Percentiles rank a stretch among this genome's conserved stretches.
phyloP scores from a whole-genome alignment of 2,113 vertebrate genomes.

The Mus pahari region DNA sequence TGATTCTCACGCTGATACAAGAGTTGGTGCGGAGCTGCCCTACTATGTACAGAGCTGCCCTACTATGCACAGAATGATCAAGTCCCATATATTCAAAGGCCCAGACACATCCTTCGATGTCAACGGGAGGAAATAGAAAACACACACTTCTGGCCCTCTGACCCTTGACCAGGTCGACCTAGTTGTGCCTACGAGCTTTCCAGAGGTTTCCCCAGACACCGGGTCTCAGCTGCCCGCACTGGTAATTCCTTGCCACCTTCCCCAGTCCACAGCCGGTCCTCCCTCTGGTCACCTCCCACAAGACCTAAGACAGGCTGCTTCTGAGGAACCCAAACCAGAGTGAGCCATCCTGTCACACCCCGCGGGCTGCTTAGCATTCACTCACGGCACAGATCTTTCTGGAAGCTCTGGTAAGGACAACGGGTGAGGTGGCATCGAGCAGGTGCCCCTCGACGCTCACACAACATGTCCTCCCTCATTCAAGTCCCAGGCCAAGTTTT shows the following conservation, averaged over 20 bases:
- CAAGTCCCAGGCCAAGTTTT: not conserved
- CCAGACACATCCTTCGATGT: not conserved
- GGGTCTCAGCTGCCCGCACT: not conserved
- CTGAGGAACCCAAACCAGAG: not conserved
- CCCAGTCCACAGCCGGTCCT: not conserved
- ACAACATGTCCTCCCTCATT: not conserved
- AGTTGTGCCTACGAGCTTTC: not conserved
- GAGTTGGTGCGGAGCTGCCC: not conserved
- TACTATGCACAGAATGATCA: not conserved
- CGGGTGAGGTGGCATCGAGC: not conserved
- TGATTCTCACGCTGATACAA: fast-evolving
- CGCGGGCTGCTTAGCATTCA: not conserved
- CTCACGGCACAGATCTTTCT: no score
- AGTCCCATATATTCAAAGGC: not conserved
- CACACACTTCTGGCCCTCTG: not conserved
- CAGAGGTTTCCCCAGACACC: not conserved
- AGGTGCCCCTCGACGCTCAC: not conserved
- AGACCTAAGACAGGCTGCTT: not conserved
- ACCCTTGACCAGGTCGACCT: not conserved
- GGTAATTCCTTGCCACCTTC: not conserved
- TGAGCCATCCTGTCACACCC: not conserved
- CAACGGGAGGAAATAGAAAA: not conserved
- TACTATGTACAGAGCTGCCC: not conserved
- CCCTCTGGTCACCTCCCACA: not conserved
- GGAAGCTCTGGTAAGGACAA: not conserved